Evolutionary conservation across 2,797 vertebrate species (phyloP).

Genomic region (Sparus aurata): DNA sequence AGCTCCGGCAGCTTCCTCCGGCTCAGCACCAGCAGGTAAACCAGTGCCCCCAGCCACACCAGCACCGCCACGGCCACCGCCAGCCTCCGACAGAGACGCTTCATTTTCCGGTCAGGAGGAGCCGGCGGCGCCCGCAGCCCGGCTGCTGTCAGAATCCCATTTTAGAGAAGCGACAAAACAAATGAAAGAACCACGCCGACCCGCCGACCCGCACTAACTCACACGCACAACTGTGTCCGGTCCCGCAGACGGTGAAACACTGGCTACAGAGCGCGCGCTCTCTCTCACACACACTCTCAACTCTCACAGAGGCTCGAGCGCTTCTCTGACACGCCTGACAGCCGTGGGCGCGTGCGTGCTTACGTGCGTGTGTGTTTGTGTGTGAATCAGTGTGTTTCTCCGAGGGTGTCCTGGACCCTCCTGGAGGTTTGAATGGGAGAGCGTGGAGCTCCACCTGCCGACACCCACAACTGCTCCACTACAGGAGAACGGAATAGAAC

Average conservation of each 20-base stretch:
- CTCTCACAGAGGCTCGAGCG: slow-evolving; percentile 62
- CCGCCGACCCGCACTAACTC: not conserved
- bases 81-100: slow-evolving; percentile 77
- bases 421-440: slow-evolving; percentile 38
- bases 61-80: slow-evolving; percentile 79
- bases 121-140: slow-evolving; percentile 72
- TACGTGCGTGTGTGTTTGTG: not conserved
- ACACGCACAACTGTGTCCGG: slow-evolving; percentile 28
- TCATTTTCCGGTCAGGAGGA: slow-evolving; percentile 74
- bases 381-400: slow-evolving; percentile 7
- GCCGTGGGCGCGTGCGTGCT: slow-evolving; percentile 32
- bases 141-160: slow-evolving; percentile 64
- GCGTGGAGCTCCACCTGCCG: slow-evolving; percentile 72
- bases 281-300: slow-evolving; percentile 31
- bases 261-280: slow-evolving; percentile 17
- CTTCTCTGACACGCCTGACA: slow-evolving; percentile 63
- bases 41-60: slow-evolving; percentile 83
- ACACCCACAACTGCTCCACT: slow-evolving; percentile 24
- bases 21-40: slow-evolving; percentile 82
- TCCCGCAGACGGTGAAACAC: slow-evolving; percentile 25
- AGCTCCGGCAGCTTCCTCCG: slow-evolving; percentile 78
- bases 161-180: slow-evolving; percentile 1
- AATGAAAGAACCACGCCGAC: not conserved
- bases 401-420: slow-evolving; percentile 56
- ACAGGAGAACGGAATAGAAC: not conserved